Base-by-base conservation (phyloP, 2,888 invertebrate genomes). In the Plebejus argus region DNA sequence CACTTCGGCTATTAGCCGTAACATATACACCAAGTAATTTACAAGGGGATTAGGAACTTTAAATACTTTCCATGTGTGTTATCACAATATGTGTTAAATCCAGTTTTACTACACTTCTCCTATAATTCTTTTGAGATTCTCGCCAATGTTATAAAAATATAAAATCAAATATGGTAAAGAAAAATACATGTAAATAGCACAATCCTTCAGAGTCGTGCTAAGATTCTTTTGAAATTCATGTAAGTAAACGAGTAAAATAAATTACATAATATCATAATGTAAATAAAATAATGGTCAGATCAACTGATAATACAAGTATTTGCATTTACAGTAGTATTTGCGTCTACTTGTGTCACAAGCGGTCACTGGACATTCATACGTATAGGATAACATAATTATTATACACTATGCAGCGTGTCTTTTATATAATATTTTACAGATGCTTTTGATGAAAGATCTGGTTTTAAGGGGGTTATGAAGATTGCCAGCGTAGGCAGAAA, bases 321-420 rank as follows among this genome's bases (percentile, higher is more conserved):
- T 28, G 15, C 58, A 58, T 58, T 58, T 8, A 3, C 1, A 58
- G n/a, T 20, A 58, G 20, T 28, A n/a, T 39, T 56, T 18, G 49
- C 49, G 49, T 49, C 49, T 15, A 49, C 49, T 49, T 12, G 49
- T 4, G 15, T 12, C 49, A 49, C 49, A 49, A 49, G 15, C 15
- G 66, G 66, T 15, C 66, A 66, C 66, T 66, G 66, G 66, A 66
- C 66, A 28, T 66, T 66, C 4, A 12, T 66, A 33, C 66, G 18
- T 15, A 20, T 4, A 33, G 66, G 1, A 66, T 66, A 66, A 28
- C 66, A 33, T 66, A n/a, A n/a, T n/a, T n/a, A 28, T 66, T 33
- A 28, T 12, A 66, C 61, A 66, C 23, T 66, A 66, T 66, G 23
- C 66, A 66, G 66, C 23, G 61, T 61, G 12, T 20, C n/a, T 18